These are phyloP conservation scores for Drosophila truncata DNA, from an alignment of 1,140 invertebrate species.

Conservation along the genomic window DNA sequence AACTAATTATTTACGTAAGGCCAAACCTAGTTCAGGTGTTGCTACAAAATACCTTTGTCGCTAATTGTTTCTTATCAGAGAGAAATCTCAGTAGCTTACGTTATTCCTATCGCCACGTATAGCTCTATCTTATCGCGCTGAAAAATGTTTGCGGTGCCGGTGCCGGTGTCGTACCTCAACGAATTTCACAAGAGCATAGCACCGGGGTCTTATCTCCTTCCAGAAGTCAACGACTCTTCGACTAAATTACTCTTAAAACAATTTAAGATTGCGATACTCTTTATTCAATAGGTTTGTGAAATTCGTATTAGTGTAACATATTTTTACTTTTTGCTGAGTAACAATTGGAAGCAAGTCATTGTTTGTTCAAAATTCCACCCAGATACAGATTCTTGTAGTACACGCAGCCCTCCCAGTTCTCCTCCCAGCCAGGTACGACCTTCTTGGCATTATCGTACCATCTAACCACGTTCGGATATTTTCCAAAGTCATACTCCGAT, in stretches of 20 bases:
- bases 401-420: conserved; percentile 87
- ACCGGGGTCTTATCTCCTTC: conserved; percentile 15
- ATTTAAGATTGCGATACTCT: conserved; percentile 2
- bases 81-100: conserved; percentile 7
- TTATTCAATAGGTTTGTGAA: conserved; percentile 21
- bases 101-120: background rate
- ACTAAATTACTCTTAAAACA: background rate
- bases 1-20: conserved; percentile 1
- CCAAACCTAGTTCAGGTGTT: background rate
- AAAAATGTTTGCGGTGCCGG: conserved; percentile 24
- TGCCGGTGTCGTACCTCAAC: conserved; percentile 6
- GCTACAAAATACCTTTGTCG: background rate
- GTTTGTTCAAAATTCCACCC: conserved; percentile 28
- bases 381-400: conserved; percentile 85
- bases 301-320: background rate
- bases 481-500: conserved; percentile 88
- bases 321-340: conserved; percentile 2
- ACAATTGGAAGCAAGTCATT: conserved; percentile 1
- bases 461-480: conserved; percentile 88
- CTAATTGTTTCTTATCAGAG: conserved; percentile 29
- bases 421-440: conserved; percentile 90
- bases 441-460: conserved; percentile 90
- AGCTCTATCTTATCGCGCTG: conserved; percentile 22
- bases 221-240: conserved; percentile 39
- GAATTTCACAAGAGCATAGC: conserved; percentile 33